Evolutionary conservation across 2,113 vertebrate genomes (phyloP), one percentile per base, ranked within the genome.

Genomic region (Scartelaos histophorus): DNA sequence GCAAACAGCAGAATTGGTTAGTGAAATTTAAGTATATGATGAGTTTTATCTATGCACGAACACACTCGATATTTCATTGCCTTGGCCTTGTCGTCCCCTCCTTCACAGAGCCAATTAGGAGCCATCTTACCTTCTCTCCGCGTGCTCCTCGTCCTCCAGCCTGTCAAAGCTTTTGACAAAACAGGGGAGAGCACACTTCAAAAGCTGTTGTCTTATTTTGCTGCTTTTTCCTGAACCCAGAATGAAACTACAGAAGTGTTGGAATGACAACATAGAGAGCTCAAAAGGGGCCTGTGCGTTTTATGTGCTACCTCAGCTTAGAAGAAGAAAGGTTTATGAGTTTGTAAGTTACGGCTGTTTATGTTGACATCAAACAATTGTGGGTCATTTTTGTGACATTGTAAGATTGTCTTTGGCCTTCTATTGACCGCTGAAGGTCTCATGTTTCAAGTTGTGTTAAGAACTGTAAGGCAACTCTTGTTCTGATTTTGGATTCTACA

Each of bases 171-270:
- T 87, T 71, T 69, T 80, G 81, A 86, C 79, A 83, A 86, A 87
- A 86, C 79, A 84, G 75, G 56, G 25, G 70, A 85, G 70, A 78
- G 67, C 58, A 84, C 73, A 87, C 88, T 90, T 91, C 88, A 90
- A 86, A 88, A 80, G 49, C 47, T 76, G 75, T 85, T 87, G 73
- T 88, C 73, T 84, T 86, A 73, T 80, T 79, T 76, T 21, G 57
- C 2, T 64, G 53, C 46, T 19, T 69, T 82, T 71, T 51, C 69
- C 78, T 71, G 81, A 79, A 49, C 79, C 57, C 69, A 64, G 83
- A 89, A 69, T 83, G 83, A 91, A 83, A 86, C 85, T 87, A 80
- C 85, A 86, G 82, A 85, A 79, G 79, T 79, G 66, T 69, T 22
- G 6, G 67, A 75, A 82, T 89, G 85, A 85, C 86, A 91, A 78